Evolutionary conservation across 2,113 vertebrate species (phyloP).

Genomic region (Caranx ignobilis): DNA sequence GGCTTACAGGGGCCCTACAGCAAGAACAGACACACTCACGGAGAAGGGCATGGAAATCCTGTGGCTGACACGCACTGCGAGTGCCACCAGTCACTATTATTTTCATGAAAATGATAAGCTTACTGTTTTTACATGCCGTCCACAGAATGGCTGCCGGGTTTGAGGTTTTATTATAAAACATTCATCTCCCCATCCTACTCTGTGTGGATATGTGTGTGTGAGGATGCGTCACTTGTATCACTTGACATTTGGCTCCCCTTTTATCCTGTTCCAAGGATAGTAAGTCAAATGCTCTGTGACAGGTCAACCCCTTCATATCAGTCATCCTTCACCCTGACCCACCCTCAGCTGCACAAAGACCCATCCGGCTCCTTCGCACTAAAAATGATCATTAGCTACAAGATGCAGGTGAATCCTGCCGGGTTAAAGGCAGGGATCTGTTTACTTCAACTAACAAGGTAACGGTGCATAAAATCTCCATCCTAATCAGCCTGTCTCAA

Average conservation of each 20-base stretch:
- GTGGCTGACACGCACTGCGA: constrained; percentile 66
- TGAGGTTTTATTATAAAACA: constrained; percentile 75
- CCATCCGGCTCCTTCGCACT: constrained; percentile 49
- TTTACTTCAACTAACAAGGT: constrained; percentile 53
- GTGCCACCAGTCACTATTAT: constrained; percentile 74
- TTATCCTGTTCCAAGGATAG: constrained; percentile 81
- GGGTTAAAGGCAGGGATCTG: constrained; percentile 36
- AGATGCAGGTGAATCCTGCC: constrained; percentile 44
- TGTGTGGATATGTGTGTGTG: constrained; percentile 50
- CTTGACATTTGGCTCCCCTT: constrained; percentile 84
- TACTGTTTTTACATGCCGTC: constrained; percentile 74
- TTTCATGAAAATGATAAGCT: constrained; percentile 71
- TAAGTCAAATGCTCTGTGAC: constrained; percentile 83
- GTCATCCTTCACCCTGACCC: constrained; percentile 80
- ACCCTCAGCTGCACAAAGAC: constrained; percentile 70
- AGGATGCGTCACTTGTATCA: constrained; percentile 79
- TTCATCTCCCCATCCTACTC: constrained; percentile 61
- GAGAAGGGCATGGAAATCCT: constrained; percentile 74
- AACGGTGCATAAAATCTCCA: constrained; percentile 38
- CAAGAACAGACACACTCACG: constrained; percentile 76
- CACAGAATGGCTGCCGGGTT: constrained; percentile 70
- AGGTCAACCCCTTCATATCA: constrained; percentile 80
- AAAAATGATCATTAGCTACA: constrained; percentile 63
- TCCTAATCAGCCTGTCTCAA: constrained; percentile 11
- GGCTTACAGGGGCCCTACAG: constrained; percentile 79